Evolutionary conservation across 2,113 vertebrate genomes (phyloP).

Genomic region (Ardeotis arabs): DNA sequence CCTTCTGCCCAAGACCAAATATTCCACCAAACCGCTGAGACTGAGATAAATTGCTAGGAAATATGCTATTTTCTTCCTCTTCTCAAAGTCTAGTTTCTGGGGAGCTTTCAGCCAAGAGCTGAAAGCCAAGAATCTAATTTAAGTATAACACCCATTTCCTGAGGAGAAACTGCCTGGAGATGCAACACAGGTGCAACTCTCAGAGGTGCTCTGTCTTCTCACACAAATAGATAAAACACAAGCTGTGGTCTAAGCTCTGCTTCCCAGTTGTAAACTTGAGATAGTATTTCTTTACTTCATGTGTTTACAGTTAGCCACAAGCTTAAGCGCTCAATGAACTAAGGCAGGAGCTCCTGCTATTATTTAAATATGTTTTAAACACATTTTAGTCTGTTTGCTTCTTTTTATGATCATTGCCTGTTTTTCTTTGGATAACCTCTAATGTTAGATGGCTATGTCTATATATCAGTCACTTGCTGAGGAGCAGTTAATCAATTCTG

Average conservation of each 20-base stretch:
- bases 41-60: slow-evolving; percentile 11
- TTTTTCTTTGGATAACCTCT: not conserved
- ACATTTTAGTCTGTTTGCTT: not conserved
- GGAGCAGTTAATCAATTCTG: not conserved
- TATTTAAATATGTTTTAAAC: not conserved
- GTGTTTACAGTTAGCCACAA: not conserved
- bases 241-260: not conserved
- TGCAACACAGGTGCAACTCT: not conserved
- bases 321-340: not conserved
- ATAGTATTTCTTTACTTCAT: not conserved
- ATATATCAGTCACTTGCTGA: not conserved
- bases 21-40: not conserved
- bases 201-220: not conserved
- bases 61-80: not conserved
- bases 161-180: not conserved
- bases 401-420: not conserved
- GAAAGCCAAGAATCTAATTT: not conserved
- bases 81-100: not conserved
- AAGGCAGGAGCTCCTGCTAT: not conserved
- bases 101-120: not conserved
- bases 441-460: not conserved
- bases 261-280: not conserved
- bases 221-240: not conserved
- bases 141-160: not conserved
- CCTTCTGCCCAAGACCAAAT: slow-evolving; percentile 27